A percentile compares a stretch with the other conserved stretches of the same genome.
Evolutionary conservation across 2,888 invertebrate species (phyloP).

Genomic region (Cremastinae sp.): DNA sequence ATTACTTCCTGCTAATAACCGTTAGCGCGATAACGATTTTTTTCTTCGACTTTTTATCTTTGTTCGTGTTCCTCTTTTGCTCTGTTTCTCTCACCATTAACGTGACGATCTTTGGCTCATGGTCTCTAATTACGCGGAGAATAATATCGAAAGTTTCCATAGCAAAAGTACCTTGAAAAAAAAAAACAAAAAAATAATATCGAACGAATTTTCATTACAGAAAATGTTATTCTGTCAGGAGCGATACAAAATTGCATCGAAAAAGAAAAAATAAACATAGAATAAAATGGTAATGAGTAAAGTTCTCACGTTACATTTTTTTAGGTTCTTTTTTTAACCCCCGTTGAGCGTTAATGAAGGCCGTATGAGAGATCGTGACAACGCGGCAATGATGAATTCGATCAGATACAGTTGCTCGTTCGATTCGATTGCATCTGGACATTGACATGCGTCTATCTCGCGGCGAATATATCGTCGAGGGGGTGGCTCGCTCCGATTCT

Average conservation of each 20-base stretch:
- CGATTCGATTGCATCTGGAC: constrained; percentile 25
- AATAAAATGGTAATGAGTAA: neutral
- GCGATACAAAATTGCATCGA: no score
- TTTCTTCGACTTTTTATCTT: constrained; percentile 16
- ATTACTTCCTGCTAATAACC: constrained; percentile 59
- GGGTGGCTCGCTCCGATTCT: no score
- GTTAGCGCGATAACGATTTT: constrained; percentile 60
- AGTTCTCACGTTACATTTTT: neutral
- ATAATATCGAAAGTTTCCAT: constrained; percentile 37
- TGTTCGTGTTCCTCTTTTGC: constrained; percentile 14
- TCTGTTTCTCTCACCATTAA: constrained; percentile 44
- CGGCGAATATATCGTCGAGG: constrained; percentile 16
- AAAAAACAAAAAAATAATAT: constrained; percentile 8
- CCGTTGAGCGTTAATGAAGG: constrained; percentile 33
- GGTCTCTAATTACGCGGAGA: constrained; percentile 42
- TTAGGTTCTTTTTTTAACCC: constrained; percentile 10
- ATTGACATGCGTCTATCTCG: constrained; percentile 26
- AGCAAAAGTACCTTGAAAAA: constrained; percentile 19
- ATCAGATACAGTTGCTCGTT: constrained; percentile 20
- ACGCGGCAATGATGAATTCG: constrained; percentile 46
- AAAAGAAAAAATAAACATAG: neutral
- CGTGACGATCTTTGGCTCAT: constrained; percentile 25
- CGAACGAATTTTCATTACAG: neutral
- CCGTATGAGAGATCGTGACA: constrained; percentile 30
- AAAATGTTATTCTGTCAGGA: neutral